These are phyloP conservation scores for Creontiades dilutus DNA, from an alignment of 2,888 invertebrate species.

Conservation along the genomic window DNA sequence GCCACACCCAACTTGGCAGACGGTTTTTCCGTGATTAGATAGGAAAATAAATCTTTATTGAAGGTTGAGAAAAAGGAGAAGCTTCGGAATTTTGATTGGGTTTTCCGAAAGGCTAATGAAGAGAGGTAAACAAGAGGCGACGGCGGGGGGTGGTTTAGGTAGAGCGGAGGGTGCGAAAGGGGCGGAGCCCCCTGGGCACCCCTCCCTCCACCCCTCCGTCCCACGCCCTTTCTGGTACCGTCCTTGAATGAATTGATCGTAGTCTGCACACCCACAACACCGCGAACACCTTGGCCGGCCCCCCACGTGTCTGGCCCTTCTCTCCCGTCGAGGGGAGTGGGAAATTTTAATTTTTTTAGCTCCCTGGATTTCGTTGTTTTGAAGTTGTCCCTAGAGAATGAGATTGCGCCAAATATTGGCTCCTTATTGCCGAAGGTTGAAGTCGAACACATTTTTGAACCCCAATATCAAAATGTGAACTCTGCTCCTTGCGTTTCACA, in stretches of 20 bases:
- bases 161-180: neutral
- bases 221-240: slow-evolving; percentile 65
- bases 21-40: neutral
- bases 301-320: slow-evolving; percentile 66
- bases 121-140: slow-evolving; percentile 40
- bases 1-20: no score
- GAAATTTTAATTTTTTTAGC: neutral
- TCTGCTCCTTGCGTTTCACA: no score
- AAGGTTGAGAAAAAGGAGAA: neutral
- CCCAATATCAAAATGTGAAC: no score
- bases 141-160: no score
- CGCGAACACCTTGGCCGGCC: slow-evolving; percentile 66
- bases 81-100: slow-evolving; percentile 48
- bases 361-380: neutral
- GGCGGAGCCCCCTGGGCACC: slow-evolving; percentile 9
- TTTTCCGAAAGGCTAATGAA: slow-evolving; percentile 31
- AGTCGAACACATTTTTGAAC: no score
- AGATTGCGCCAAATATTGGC: no score
- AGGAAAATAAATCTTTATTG: slow-evolving; percentile 16
- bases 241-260: slow-evolving; percentile 75
- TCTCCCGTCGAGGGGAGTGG: slow-evolving; percentile 25
- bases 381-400: no score
- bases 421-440: no score
- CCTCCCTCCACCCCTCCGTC: neutral
- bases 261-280: slow-evolving; percentile 72